Evolutionary conservation across 92 coral and sea anemone genomes (phyloP), one percentile per base, ranked within the genome.

Genomic region (Blastomussa wellsi): DNA sequence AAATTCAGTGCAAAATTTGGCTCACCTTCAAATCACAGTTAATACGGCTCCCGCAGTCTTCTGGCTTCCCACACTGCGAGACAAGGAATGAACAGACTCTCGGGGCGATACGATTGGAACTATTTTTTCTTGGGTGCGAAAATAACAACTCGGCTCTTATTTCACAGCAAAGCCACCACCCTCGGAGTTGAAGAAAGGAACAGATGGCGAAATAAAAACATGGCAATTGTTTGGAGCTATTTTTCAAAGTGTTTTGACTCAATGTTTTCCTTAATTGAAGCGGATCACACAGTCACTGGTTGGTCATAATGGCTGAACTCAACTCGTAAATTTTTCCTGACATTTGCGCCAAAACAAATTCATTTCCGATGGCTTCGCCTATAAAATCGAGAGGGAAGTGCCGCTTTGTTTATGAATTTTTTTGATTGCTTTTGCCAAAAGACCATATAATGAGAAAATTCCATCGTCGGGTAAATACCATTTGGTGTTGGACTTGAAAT

Each of bases 231-330:
- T 53, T 82, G 31, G 48, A 70, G 86, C 16, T 51, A 71, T 51
- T 80, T 82, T 82, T 52, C 57, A 48, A 67, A 81, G 66, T 81
- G 87, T 83, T 83, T 83, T 83, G 87, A 83, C 87, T 60, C 32
- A 11, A 8, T 44, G 64, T 28, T 26, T 60, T 75, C 81, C 73
- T 74, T 57, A 74, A 83, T 83, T 74, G 81, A 74, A 83, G 67
- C 17, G 29, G 64, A 74, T 1, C 75, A n/a, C 19, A 26, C 42
- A 38, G 60, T 64, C 28, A 74, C 74, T 83, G 87, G 80, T 15
- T 74, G 71, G 11, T 26, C 11, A 8, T 72, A 83, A 73, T 83
- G 44, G 33, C 38, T 20, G 39, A 28, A 83, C 33, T 57, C 52
- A 26, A 39, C 86, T 74, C 74, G 49, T 22, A 20, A 14, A 57